Conservation (phyloP, 1,140 invertebrate genomes). For the Drosophila kurseongensis region DNA sequence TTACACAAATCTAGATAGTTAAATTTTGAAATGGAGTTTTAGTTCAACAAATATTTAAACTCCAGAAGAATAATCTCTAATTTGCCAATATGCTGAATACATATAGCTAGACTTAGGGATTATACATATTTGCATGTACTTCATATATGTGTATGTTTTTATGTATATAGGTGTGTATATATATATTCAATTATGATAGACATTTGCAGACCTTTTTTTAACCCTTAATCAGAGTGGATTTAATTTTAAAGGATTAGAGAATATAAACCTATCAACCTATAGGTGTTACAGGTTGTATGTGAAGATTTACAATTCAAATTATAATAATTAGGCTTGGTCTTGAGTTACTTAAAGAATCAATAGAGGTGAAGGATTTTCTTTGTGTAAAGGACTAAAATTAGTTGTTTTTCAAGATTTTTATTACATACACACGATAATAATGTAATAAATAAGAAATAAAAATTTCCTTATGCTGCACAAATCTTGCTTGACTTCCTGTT, state of each 20-base stretch:
- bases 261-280: slow-evolving; percentile 12
- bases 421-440: slow-evolving; percentile 19
- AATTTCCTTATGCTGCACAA: slow-evolving; percentile 28
- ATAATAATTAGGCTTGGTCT: slow-evolving; percentile 24
- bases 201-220: slow-evolving; percentile 23
- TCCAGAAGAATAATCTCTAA: slow-evolving; percentile 16
- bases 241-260: slow-evolving; percentile 1
- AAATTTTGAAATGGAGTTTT: slow-evolving; percentile 33
- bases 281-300: not conserved
- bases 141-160: slow-evolving; percentile 24
- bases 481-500: slow-evolving; percentile 22
- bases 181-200: slow-evolving; percentile 24
- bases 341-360: slow-evolving; percentile 14
- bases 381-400: slow-evolving; percentile 28
- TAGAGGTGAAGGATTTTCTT: slow-evolving; percentile 8
- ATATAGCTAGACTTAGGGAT: slow-evolving; percentile 30
- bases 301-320: slow-evolving; percentile 10
- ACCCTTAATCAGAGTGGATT: slow-evolving; percentile 6
- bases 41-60: slow-evolving; percentile 29
- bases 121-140: slow-evolving; percentile 16
- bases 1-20: slow-evolving; percentile 39
- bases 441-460: slow-evolving; percentile 26
- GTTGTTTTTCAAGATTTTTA: slow-evolving; percentile 8
- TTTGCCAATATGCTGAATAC: slow-evolving; percentile 16
- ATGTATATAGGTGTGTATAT: slow-evolving; percentile 24